Evolutionary conservation across 2,113 vertebrate genomes (phyloP).

Genomic region (Saimiri boliviensis): DNA sequence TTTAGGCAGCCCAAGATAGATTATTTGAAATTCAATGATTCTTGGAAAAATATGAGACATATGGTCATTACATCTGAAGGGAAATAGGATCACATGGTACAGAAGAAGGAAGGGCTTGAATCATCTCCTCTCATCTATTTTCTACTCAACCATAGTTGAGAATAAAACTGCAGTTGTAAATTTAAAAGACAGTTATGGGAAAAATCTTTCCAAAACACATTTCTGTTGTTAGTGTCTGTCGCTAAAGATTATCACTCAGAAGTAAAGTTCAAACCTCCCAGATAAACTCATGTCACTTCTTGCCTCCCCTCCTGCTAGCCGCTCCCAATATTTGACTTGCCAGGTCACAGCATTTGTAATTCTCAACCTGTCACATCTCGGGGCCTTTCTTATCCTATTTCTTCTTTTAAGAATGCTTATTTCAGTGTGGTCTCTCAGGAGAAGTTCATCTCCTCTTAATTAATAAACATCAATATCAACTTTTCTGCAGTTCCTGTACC

Average conservation of each 20-base stretch:
- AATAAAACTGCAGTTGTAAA: background rate
- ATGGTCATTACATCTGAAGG: background rate
- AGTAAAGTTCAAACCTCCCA: background rate
- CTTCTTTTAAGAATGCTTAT: background rate
- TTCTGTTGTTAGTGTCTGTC: background rate
- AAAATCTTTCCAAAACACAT: slow-evolving; percentile 2
- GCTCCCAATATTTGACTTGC: rapidly evolving
- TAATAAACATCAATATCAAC: background rate
- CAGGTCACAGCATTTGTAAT: background rate
- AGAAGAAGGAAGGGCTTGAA: background rate
- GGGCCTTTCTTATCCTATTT: background rate
- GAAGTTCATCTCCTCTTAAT: background rate
- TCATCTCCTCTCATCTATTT: background rate
- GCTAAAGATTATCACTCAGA: background rate
- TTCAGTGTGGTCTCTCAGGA: background rate
- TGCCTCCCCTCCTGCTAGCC: background rate
- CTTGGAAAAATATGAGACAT: background rate
- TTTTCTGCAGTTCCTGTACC: background rate
- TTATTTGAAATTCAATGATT: background rate
- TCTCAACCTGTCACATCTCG: background rate
- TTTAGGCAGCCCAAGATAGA: background rate
- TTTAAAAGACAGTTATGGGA: background rate
- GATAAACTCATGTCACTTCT: background rate
- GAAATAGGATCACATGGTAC: background rate
- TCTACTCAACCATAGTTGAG: background rate